Base-by-base conservation (phyloP, 2,797 vertebrate genomes). In the Pterois miles region DNA sequence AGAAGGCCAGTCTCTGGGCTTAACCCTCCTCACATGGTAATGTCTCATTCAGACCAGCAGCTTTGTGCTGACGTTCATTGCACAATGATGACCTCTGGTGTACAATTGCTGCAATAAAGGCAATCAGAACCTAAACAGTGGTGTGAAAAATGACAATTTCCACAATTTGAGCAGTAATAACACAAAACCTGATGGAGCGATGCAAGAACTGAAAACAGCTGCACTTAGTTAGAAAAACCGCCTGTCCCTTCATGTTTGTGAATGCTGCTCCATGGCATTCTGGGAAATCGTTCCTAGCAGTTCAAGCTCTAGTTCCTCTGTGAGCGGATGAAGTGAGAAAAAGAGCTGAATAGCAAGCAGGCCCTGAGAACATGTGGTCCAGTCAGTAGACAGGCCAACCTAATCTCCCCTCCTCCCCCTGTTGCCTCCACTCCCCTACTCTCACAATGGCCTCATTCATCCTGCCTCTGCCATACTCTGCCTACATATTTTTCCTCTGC, bases 371-470 rank as follows among this genome's bases (percentile, higher is more conserved):
- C 93, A 94, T 93, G 92, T 93, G 93, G 92, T 94, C 92, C 87
- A 83, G 82, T 92, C 90, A 90, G 93, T 91, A 90, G 91, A 95
- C 93, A 83, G 91, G 86, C 89, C 92, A 78, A 88, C 88, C 89
- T 93, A 91, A 90, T 89, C 84, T 86, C 89, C 84, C 85, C 83
- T 83, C 87, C 88, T 83, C 90, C 89, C 83, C 78, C 79, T 22
- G 56, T 36, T 78, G 72, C 85, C 88, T 87, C 72, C 81, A 59
- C 88, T 88, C 89, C 88, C 80, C 82, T 65, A 63, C 78, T 78
- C 85, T 91, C 81, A 96, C 95, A 96, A 95, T 94, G 90, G 93
- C 87, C 81, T 93, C 92, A 95, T 96, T 96, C 95, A 95, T 95
- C 82, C 86, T 76, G 84, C 86, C 83, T 83, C 89, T 90, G 86